phyloP scores from a whole-genome alignment of 2,888 invertebrate species.

The Melinopterus prodromus region DNA sequence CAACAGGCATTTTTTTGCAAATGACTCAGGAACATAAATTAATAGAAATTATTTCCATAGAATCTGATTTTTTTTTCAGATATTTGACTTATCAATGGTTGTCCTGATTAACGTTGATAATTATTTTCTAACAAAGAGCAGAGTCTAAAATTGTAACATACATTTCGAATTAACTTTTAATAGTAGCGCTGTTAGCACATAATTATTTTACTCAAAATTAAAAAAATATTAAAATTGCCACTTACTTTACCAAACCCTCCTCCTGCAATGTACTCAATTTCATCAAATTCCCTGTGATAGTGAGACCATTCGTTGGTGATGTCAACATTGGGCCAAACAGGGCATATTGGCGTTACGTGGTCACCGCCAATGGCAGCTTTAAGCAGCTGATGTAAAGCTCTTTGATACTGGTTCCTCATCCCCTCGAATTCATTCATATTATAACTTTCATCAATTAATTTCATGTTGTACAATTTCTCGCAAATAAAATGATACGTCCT shows the following conservation, averaged over 20 bases:
- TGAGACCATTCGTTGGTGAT: conserved; percentile 69
- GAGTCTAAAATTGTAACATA: too few species aligned
- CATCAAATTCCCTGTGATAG: conserved; percentile 75
- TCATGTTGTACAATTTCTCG: conserved; percentile 72
- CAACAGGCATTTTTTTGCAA: too few species aligned
- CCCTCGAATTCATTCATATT: conserved; percentile 74
- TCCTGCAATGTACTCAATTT: conserved; percentile 72
- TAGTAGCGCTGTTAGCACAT: too few species aligned
- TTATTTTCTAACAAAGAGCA: too few species aligned
- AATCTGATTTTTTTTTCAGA: too few species aligned
- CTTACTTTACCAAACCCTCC: conserved; percentile 80
- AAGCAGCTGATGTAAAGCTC: conserved; percentile 71
- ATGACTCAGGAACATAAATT: too few species aligned
- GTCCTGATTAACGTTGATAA: too few species aligned
- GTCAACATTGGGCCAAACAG: conserved; percentile 65
- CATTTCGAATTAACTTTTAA: too few species aligned
- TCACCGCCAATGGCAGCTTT: conserved; percentile 67
- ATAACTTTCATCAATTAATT: conserved; percentile 75
- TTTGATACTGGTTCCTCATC: conserved; percentile 73
- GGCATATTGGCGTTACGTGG: conserved; percentile 62
- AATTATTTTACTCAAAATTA: too few species aligned
- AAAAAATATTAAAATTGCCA: background rate
- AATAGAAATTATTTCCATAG: too few species aligned
- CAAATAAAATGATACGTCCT: conserved; percentile 74
- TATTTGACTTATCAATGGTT: too few species aligned